Evolutionary conservation across 2,797 vertebrate species (phyloP), one percentile per base, ranked within the genome.

Genomic region (Furcifer pardalis): DNA sequence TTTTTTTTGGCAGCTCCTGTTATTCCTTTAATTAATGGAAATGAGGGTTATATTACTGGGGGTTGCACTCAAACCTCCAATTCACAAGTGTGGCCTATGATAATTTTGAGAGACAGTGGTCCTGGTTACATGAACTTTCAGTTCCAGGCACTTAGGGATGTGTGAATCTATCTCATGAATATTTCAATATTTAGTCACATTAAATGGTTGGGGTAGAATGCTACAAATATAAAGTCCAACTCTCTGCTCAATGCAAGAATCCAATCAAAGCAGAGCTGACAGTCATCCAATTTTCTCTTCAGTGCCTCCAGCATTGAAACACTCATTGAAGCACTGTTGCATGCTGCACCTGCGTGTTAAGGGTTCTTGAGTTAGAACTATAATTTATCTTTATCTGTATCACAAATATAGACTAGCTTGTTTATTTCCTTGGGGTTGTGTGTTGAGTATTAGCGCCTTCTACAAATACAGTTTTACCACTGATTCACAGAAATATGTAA

Each of bases 21-120:
- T 86, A 76, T 83, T 79, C 84, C 59, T 93, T 84, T 72, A 17
- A 59, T 87, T 80, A 78, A 86, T 88, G 84, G 92, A 93, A 89
- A 93, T 83, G 19, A 91, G 91, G 82, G 89, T 89, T 92, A 79
- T 44, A 88, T 52, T 81, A 77, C 79, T 88, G 89, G 77, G 77
- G 85, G 81, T 89, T 90, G 66, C 52, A 71, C 1, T 1, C 84
- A 80, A 37, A n/a, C 76, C 37, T 73, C n/a, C 88, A 40, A 76
- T 79, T 86, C 0, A 0, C 0, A 1, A 46, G 32, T 5, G 25
- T 84, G 79, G 86, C 85, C 86, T 91, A 1, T 75, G 84, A 65
- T 30, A 84, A 90, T 82, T 92, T 80, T 83, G 17, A 23, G 73
- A 49, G 46, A 52, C 83, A 42, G 40, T n/a, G 21, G 44, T 10